Percentiles rank a stretch among this genome's conserved stretches.
Conservation (phyloP, 2,113 vertebrate species). For the Platichthys flesus region DNA sequence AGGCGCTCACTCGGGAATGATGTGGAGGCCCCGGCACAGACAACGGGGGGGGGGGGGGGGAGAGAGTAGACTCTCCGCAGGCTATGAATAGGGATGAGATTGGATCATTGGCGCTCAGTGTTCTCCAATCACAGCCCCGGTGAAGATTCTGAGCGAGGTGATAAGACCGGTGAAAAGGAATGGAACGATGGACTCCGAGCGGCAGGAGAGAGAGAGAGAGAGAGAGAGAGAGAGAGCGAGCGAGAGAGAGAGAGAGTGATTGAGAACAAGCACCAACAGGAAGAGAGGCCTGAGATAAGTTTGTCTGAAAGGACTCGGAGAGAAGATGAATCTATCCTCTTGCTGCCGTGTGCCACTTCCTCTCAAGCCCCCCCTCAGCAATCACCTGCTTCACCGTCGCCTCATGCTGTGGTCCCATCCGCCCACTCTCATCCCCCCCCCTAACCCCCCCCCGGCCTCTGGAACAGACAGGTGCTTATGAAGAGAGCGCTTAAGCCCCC, state of each 20-base stretch:
- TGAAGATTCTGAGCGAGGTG: conserved; percentile 27
- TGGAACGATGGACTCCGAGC: neutral
- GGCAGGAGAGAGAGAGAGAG: neutral
- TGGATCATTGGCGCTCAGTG: conserved; percentile 39
- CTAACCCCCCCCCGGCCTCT: conserved; percentile 37
- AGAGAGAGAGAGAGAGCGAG: neutral
- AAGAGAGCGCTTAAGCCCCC: conserved; percentile 60
- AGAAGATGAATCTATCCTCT: conserved; percentile 33
- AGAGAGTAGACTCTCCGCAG: no score
- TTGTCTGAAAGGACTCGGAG: conserved; percentile 5
- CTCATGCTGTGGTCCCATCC: conserved; percentile 40
- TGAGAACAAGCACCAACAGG: conserved; percentile 55
- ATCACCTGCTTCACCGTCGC: conserved; percentile 58
- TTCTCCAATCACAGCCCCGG: conserved; percentile 56
- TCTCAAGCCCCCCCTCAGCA: conserved; percentile 47
- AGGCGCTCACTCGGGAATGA: conserved; percentile 10
- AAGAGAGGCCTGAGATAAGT: conserved; percentile 33
- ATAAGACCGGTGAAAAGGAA: conserved; percentile 47
- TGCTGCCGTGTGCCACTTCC: conserved; percentile 36
- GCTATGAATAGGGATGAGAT: conserved; percentile 67
- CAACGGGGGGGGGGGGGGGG: no score
- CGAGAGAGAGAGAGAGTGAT: conserved; percentile 4
- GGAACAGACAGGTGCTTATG: conserved; percentile 49
- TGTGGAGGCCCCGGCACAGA: neutral
- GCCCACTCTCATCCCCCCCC: conserved; percentile 39